phyloP scores from a whole-genome alignment of 2,888 invertebrate species.

The Leptarthrus brevirostris region DNA sequence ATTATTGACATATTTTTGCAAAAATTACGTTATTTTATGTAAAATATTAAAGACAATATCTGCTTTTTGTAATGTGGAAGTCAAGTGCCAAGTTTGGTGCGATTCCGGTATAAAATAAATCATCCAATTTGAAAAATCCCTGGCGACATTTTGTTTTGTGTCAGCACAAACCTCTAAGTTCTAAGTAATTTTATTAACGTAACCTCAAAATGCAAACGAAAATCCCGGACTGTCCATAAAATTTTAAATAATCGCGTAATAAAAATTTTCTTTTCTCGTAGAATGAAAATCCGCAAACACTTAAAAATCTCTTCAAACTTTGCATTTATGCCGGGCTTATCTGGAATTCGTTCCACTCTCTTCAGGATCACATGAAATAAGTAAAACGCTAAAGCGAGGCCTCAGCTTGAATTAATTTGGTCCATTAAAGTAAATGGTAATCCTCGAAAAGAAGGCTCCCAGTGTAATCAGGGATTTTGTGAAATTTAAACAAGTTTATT shows the following conservation, averaged over 20 bases:
- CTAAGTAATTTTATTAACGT: background rate
- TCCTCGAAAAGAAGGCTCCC: slow-evolving; percentile 49
- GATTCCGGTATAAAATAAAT: no score
- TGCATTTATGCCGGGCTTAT: slow-evolving; percentile 39
- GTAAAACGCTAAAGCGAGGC: slow-evolving; percentile 41
- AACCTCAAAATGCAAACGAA: slow-evolving; percentile 6
- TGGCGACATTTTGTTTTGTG: no score
- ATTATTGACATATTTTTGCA: no score
- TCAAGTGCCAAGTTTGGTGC: no score
- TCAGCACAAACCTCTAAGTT: background rate
- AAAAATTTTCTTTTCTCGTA: slow-evolving; percentile 33
- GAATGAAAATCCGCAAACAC: slow-evolving; percentile 44
- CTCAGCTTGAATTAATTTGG: slow-evolving; percentile 51
- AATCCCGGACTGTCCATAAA: slow-evolving; percentile 30
- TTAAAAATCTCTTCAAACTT: slow-evolving; percentile 40
- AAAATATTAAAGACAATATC: no score
- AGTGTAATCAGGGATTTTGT: slow-evolving; percentile 53
- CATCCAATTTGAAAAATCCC: no score
- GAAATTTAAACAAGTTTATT: slow-evolving; percentile 51
- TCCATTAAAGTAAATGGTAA: slow-evolving; percentile 54
- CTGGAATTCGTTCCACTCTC: slow-evolving; percentile 28
- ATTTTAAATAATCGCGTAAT: slow-evolving; percentile 36
- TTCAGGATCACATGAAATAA: slow-evolving; percentile 41
- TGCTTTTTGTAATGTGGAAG: no score
- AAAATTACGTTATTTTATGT: no score